Evolutionary conservation across 2,888 invertebrate genomes (phyloP).

Genomic region (Clitarchus hookeri): DNA sequence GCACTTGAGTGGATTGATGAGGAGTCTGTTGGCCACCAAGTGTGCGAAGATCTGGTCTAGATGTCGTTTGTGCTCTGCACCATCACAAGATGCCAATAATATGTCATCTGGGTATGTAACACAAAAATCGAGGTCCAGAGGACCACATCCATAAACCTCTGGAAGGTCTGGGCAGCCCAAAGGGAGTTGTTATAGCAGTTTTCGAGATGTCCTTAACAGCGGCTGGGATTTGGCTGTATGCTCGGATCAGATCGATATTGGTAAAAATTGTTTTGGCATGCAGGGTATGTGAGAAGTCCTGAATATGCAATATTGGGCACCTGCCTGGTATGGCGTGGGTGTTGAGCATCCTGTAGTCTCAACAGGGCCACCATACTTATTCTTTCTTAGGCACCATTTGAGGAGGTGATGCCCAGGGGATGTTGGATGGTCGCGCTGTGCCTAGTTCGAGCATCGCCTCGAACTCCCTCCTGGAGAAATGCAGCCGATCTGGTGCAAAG

Average conservation of each 20-base stretch:
- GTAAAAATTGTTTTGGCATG: not conserved
- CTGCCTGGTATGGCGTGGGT: no score
- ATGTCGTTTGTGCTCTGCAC: not conserved
- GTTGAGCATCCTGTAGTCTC: no score
- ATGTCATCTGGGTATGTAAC: no score
- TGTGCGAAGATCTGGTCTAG: not conserved
- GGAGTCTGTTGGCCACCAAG: not conserved
- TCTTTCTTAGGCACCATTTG: no score
- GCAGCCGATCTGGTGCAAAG: no score
- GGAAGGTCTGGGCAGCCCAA: conserved; percentile 34
- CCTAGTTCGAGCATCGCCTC: no score
- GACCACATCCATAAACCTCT: conserved; percentile 33
- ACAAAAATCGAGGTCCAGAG: conserved; percentile 15
- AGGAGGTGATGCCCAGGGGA: no score
- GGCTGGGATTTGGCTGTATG: not conserved
- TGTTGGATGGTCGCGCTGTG: no score
- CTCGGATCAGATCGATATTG: not conserved
- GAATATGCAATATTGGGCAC: no score
- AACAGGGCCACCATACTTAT: no score
- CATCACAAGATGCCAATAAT: conserved; percentile 28
- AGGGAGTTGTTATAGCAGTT: conserved; percentile 30
- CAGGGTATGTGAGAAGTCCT: no score
- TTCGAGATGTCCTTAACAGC: not conserved
- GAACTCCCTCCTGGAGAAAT: no score
- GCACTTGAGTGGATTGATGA: not conserved